phyloP scores from a whole-genome alignment of 2,113 vertebrate genomes.

The Sitta europaea region DNA sequence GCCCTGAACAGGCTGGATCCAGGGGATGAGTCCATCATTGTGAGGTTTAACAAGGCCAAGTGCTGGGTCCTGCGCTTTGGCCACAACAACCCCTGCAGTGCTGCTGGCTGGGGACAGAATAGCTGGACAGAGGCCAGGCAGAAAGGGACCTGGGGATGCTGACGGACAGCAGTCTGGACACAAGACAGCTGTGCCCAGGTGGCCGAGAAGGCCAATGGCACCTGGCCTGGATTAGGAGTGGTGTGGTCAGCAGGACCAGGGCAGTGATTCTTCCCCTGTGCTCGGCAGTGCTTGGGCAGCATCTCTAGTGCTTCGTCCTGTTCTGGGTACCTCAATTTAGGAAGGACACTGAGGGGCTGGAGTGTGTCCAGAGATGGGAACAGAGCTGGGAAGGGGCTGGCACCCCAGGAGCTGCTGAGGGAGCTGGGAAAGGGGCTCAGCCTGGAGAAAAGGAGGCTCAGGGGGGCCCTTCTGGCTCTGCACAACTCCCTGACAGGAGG shows the following conservation, averaged over 20 bases:
- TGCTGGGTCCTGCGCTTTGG: neutral
- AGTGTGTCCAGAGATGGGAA: neutral
- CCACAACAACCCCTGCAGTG: rapidly evolving
- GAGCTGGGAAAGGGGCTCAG: neutral
- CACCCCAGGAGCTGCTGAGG: neutral
- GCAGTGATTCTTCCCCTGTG: neutral
- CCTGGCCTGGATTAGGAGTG: neutral
- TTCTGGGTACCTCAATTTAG: neutral
- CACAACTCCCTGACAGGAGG: neutral
- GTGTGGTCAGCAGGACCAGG: neutral
- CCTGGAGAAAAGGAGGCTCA: neutral
- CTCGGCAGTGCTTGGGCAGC: rapidly evolving
- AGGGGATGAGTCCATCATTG: neutral
- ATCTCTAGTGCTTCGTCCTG: neutral
- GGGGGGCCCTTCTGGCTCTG: neutral
- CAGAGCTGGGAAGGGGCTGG: neutral
- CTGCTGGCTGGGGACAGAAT: neutral
- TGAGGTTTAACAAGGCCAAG: neutral
- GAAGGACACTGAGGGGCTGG: neutral
- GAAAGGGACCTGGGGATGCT: neutral
- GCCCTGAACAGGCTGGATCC: neutral
- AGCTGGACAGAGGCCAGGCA: neutral
- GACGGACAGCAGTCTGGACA: neutral
- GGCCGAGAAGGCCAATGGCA: neutral
- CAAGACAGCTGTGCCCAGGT: neutral